Conservation (phyloP, 2,113 vertebrate species). For the Rhagologus leucostigma region DNA sequence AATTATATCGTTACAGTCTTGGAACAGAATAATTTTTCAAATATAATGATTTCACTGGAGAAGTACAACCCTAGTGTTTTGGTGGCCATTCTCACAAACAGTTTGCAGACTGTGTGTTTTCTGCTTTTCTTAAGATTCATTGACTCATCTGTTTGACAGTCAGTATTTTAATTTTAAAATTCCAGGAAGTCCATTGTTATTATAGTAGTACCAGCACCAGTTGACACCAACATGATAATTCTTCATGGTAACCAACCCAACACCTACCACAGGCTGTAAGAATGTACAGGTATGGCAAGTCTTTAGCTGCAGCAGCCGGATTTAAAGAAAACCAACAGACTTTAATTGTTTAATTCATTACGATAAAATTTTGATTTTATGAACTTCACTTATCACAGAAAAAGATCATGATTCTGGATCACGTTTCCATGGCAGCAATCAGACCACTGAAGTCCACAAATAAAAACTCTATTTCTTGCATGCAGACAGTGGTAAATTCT, state of each 20-base stretch:
- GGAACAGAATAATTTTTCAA: neutral
- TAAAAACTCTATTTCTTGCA: constrained; percentile 87
- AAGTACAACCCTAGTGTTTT: neutral
- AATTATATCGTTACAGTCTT: neutral
- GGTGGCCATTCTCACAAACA: neutral
- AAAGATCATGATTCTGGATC: constrained; percentile 85
- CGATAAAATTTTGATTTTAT: constrained; percentile 40
- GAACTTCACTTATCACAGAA: constrained; percentile 96
- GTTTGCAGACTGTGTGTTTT: neutral
- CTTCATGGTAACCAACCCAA: neutral
- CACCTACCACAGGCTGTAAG: neutral
- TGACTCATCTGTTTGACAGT: neutral
- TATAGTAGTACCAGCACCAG: neutral
- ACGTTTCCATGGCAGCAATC: constrained; percentile 81
- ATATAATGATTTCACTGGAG: neutral
- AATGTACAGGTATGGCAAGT: constrained; percentile 20
- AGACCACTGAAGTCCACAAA: constrained; percentile 85
- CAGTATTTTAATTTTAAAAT: neutral
- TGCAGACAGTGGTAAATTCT: constrained; percentile 90
- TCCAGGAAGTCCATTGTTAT: neutral
- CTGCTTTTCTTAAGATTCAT: neutral
- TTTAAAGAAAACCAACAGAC: constrained; percentile 57
- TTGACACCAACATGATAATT: neutral
- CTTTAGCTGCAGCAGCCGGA: constrained; percentile 72
- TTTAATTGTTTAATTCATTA: constrained; percentile 26